Base-by-base conservation (phyloP, 2,888 invertebrate genomes). In the Eugnorisma glareosa region DNA sequence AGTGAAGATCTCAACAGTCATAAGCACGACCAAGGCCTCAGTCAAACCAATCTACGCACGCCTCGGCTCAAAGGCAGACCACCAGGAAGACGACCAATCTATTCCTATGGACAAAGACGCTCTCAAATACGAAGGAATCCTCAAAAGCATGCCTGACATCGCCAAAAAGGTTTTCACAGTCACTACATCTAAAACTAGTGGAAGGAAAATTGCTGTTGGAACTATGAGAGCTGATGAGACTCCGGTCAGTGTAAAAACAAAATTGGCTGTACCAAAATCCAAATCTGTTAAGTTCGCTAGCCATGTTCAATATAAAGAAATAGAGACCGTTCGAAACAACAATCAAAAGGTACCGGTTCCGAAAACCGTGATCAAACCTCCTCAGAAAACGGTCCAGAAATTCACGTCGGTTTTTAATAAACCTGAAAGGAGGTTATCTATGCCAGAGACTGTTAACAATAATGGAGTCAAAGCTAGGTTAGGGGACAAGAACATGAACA, bases 201-300 rank as follows among this genome's bases (percentile, higher is more conserved):
- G 92, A 0, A 92, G 96, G 64, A 94, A 93, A 83, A 95, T 95
- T 48, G 94, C 94, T 2, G 89, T 94, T 2, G 90, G 93, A 48
- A 96, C 96, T 0, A 97, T 97, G 97, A 91, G 96, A 69, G 97
- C 97, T 0, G 97, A 97, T 70, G 95, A 97, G 78, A 84, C 92
- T 0, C 97, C 96, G 0, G 82, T 96, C 21, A 96, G 94, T 81
- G 93, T 95, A 0, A 96, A 94, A 86, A 93, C 95, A 0, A 97
- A 97, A 82, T 87, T 97, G n/a, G 90, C 92, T 1, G 71, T 94
- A 11, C 88, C 94, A 0, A 95, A 94, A 87, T 72, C 93, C 0
- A 97, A 97, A 81, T 95, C 96, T 0, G 97, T 97, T 0, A 97
- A 97, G 82, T 97, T 97, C 81, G 95, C 97, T 0, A 95, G 91